phyloP scores from a whole-genome alignment of 2,113 vertebrate genomes.

The Etia nguti region DNA sequence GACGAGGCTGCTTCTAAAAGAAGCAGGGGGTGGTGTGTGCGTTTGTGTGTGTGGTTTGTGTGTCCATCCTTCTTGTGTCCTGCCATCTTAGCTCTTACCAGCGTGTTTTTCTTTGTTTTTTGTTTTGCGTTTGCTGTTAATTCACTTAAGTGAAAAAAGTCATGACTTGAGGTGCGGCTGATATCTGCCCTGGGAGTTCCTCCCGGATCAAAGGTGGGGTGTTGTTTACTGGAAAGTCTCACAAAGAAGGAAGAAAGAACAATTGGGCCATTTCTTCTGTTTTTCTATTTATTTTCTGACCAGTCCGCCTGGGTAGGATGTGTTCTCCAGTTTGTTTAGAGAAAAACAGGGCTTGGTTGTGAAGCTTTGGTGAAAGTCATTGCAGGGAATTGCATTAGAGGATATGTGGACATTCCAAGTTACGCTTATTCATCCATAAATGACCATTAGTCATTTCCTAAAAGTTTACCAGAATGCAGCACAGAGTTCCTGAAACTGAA shows the following conservation, averaged over 20 bases:
- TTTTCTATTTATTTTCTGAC: background rate
- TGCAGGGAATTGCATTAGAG: background rate
- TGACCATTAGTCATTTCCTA: constrained; percentile 7
- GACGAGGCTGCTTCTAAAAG: constrained; percentile 41
- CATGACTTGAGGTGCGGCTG: background rate
- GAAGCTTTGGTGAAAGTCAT: background rate
- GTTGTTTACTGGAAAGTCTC: background rate
- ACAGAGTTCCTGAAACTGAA: background rate
- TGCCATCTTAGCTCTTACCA: constrained; percentile 26
- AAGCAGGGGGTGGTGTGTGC: constrained; percentile 1
- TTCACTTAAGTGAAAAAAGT: background rate
- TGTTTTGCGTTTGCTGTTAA: background rate
- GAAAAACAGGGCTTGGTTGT: background rate
- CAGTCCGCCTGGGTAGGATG: background rate
- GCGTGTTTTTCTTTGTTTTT: background rate
- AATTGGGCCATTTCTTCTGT: background rate
- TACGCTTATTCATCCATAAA: background rate
- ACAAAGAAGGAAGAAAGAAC: background rate
- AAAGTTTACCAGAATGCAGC: background rate
- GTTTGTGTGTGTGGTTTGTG: background rate
- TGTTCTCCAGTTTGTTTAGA: background rate
- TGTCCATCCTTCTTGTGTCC: constrained; percentile 30
- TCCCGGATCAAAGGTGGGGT: background rate
- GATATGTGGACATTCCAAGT: background rate
- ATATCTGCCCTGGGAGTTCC: background rate